Evolutionary conservation across 2,888 invertebrate genomes (phyloP), one percentile per base, ranked within the genome.

Genomic region (Scrobipalpa costella): DNA sequence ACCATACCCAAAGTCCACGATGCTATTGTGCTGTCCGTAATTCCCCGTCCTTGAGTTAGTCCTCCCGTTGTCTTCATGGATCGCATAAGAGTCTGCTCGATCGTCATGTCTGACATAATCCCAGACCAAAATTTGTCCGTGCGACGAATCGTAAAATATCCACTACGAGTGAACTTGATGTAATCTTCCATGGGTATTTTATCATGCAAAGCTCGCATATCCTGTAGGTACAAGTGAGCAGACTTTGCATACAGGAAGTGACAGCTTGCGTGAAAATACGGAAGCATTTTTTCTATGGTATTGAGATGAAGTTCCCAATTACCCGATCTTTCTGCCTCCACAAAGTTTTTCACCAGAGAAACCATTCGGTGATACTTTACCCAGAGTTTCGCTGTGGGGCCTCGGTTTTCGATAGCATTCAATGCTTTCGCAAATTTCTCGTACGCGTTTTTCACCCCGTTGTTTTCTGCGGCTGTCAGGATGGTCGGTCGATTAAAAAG

Each of bases 11-110:
- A 3, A 2, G 13, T 8, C 52, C 52, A 52, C 21, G 19, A 21
- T 21, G 19, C 58, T 11, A 58, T 8, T 8, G 40, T 40, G n/a
- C 19, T 19, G 19, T 58, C 36, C 11, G 40, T 40, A 3, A 11
- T 9, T 9, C 58, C 58, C 5, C 58, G 40, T 8, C 58, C 58
- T 36, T n/a, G 19, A 2, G 58, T 58, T 5, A 58, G 21, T n/a
- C 58, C 58, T 9, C 58, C 58, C 9, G n/a, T 1, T 7, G 15
- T 58, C 9, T 58, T 38, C 58, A 58, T 58, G 13, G 21, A 17
- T n/a, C 58, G 15, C 58, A 58, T 58, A 11, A 58, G 11, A 11
- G 9, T 40, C 11, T 58, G 58, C 21, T 58, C 58, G 13, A 58
- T 58, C 7, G 58, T 58, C 21, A 40, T 17, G n/a, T 58, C 58